Base-by-base conservation (phyloP, 2,888 invertebrate genomes). In the Erebia epiphron region DNA sequence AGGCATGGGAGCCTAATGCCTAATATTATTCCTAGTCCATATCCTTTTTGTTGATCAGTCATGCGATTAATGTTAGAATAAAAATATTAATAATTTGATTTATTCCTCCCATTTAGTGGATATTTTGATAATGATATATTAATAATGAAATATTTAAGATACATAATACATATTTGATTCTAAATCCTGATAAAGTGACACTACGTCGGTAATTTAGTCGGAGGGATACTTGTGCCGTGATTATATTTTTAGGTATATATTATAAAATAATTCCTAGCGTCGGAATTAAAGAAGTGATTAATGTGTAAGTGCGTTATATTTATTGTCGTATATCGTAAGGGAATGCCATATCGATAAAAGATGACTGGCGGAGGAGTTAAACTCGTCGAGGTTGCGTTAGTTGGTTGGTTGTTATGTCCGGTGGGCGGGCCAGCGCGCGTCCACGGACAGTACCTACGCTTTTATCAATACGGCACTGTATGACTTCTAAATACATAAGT, bases 221-320 rank as follows among this genome's bases (percentile, higher is more conserved):
- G 93, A 92, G 93, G 93, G 93, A 93, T 93, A 93, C 93, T 92
- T 93, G 93, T 93, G 93, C 93, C 93, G 93, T 93, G 93, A 93
- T 93, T 93, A 93, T 93, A 93, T 93, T 93, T 93, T 92, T 93
- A 93, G 92, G 93, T 93, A 92, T 93, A 93, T 93, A 92, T 92
- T 93, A 92, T 91, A 87, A 91, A 88, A 91, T 92, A 92, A 93
- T 92, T 93, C 93, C 93, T 93, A 92, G 93, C 93, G 93, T 93
- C 93, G 93, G 93, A 92, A 93, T 93, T 91, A 92, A 92, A 89
- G 89, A 92, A 92, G 93, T 93, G 93, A 93, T 91, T 93, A 93
- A 92, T 91, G 91, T 93, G 93, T 93, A 93, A 93, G 93, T 90
- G 93, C 92, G 93, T 93, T 93, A 93, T 93, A 93, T 93, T 93